Conservation (phyloP, 2,113 vertebrate genomes). For the Campylorhamphus procurvoides region DNA sequence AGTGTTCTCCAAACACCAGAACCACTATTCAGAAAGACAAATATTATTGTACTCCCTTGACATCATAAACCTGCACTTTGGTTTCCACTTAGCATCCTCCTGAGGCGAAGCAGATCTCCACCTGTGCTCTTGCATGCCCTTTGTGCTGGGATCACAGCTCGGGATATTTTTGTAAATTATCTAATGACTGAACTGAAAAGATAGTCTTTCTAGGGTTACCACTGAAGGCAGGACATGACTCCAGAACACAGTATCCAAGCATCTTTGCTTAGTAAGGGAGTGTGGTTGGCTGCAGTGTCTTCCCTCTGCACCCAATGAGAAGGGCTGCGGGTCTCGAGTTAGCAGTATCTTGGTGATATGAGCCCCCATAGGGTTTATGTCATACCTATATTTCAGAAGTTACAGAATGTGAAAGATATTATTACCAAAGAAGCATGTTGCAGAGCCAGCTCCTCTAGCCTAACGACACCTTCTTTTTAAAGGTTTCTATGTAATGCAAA, state of each 20-base stretch:
- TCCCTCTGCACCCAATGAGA: constrained; percentile 79
- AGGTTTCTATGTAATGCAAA: constrained; percentile 78
- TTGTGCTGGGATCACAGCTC: constrained; percentile 65
- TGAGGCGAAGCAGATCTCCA: background rate
- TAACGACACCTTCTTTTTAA: constrained; percentile 81
- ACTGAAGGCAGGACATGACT: constrained; percentile 73
- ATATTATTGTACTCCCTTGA: background rate
- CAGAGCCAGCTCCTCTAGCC: constrained; percentile 81
- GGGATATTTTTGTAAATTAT: constrained; percentile 92
- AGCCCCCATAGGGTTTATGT: constrained; percentile 89
- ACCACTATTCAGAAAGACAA: background rate
- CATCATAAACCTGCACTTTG: background rate
- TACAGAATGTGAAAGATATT: constrained; percentile 87
- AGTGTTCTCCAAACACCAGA: background rate
- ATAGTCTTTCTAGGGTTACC: constrained; percentile 87
- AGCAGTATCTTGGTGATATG: constrained; percentile 81
- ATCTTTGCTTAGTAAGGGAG: constrained; percentile 78
- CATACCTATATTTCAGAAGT: constrained; percentile 97
- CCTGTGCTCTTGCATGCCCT: constrained; percentile 17
- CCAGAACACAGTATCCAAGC: constrained; percentile 77
- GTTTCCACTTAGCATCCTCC: background rate
- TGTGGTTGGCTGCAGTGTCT: constrained; percentile 73
- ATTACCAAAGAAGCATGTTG: constrained; percentile 84
- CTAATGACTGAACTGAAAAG: constrained; percentile 84
- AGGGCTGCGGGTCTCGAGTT: constrained; percentile 64